Evolutionary conservation across 1,140 invertebrate species (phyloP), one percentile per base, ranked within the genome.

Genomic region (Trachymyrmex septentrionalis): DNA sequence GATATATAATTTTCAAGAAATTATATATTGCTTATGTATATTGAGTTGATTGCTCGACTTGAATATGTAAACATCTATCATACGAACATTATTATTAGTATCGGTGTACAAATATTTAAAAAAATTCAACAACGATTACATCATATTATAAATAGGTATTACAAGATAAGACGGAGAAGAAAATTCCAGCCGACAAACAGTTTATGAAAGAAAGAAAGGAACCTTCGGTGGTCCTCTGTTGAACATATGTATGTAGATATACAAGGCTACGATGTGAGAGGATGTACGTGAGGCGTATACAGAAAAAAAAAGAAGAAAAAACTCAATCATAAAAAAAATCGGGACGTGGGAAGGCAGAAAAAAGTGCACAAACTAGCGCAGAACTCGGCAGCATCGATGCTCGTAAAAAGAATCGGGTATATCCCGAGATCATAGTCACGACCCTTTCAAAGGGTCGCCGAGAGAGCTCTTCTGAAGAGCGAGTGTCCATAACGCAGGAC

Each of bases 331-430:
- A 48, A 82, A 61, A 59, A 34, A 48, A 61, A 82, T 73, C 34
- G 67, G 53, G 12, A 82, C 55, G 66, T 82, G 80, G 19, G 38
- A 82, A 82, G 67, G 48, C 48, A 55, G 38, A 16, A 38, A 69
- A 57, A 81, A 72, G 53, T 61, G 53, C 19, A 21, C 55, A 21
- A 82, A 59, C 34, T 82, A 82, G 53, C 16, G 50, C 30, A 53
- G 55, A 59, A 61, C 19, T 73, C 80, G 10, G n/a, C 48, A 34
- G 48, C 10, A 16, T 0, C 21, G 27, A 71, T n/a, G 66, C 16
- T 72, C 67, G 53, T 73, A 82, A 82, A 61, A 82, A 61, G 53
- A 72, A 59, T 38, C 38, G 63, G 50, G 12, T 24, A 30, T 34
- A 55, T 16, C 24, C 27, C n/a, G 16, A 38, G 48, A 69, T 81